Conservation (phyloP, 2,113 vertebrate genomes). For the Sialia sialis region DNA sequence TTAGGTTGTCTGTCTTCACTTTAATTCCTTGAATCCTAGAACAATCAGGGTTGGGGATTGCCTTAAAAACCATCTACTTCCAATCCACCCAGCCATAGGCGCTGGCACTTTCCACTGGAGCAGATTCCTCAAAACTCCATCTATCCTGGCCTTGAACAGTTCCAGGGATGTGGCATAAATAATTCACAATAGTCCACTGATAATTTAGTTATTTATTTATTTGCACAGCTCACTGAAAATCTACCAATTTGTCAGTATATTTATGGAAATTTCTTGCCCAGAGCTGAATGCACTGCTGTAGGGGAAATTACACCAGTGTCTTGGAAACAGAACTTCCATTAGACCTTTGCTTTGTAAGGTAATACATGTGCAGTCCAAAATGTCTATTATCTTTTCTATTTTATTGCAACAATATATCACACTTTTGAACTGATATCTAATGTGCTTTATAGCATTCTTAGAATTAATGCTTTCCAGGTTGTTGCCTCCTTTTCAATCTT, state of each 20-base stretch:
- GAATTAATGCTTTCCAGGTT: neutral
- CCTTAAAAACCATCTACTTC: neutral
- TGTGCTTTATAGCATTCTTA: neutral
- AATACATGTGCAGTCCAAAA: neutral
- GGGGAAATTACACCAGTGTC: neutral
- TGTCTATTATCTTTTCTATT: neutral
- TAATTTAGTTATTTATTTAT: neutral
- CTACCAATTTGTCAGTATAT: neutral
- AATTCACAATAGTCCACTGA: neutral
- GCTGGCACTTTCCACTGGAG: neutral
- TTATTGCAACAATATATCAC: neutral
- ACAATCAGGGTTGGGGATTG: rapidly evolving
- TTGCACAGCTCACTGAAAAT: neutral
- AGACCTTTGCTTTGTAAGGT: neutral
- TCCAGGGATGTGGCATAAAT: neutral
- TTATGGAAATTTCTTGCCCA: neutral
- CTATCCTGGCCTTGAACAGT: neutral
- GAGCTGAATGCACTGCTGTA: neutral
- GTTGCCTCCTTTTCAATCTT: neutral
- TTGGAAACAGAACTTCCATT: neutral
- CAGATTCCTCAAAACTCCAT: neutral
- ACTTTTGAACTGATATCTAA: neutral
- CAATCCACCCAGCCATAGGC: rapidly evolving
- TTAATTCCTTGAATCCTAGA: neutral
- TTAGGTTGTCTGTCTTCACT: neutral